Evolutionary conservation across 1,140 invertebrate genomes (phyloP), one percentile per base, ranked within the genome.

Genomic region (Caligus rogercresseyi): DNA sequence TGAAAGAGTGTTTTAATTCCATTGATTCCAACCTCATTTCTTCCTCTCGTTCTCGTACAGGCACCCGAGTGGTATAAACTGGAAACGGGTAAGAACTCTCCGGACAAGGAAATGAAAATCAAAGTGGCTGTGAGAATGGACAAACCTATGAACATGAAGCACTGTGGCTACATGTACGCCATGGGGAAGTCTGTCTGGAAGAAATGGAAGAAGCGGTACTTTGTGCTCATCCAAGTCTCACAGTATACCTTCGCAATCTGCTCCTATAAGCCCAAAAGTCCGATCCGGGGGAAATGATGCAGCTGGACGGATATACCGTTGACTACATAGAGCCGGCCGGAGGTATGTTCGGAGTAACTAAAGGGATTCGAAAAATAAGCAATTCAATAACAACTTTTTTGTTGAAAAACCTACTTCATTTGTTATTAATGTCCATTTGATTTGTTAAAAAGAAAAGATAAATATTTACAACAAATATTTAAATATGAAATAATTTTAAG

Each of bases 161-260:
- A 98, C 73, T 91, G 88, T 74, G 90, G 90, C 14, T 85, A 93
- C 72, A 78, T 97, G 20, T 96, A 90, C 75, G 89, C 87, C 4
- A 79, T 92, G 68, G 95, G 95, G 21, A 97, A 97, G 78, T 87
- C 84, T 64, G 90, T 97, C 0, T 99, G 95, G 95, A 95, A 97
- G 71, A 98, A 98, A 73, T 98, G 94, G 93, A 98, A 98, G 75
- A 89, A 89, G 70, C 79, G 96, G 64, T 99, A 98, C 75, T 96
- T 91, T 80, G 91, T 97, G 64, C 76, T 99, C 59, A 94, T 98
- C 51, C 95, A 99, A 81, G 92, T 96, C 16, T 98, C 93, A 51
- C 96, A 99, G 78, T 99, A 98, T 75, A 98, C 94, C 25, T 99
- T 99, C 79, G 95, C 94, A 23, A 92, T 99, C 82, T 98, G 96